These are phyloP conservation scores for Cydia splendana DNA, from an alignment of 1,140 invertebrate species.

Conservation along the genomic window DNA sequence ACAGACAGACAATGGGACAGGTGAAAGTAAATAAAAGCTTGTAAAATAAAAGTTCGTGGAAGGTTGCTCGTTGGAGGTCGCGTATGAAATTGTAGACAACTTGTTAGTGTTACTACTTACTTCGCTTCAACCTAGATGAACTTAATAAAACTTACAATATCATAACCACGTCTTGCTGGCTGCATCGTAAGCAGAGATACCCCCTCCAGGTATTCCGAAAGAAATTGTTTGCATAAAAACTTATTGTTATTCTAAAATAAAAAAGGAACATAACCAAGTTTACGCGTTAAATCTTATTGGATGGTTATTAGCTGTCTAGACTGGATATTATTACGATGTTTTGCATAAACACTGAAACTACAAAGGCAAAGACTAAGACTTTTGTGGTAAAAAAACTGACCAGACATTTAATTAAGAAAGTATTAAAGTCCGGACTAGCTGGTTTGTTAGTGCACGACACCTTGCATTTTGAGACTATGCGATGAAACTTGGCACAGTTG, in stretches of 20 bases:
- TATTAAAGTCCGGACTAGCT: not conserved
- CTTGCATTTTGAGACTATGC: no score
- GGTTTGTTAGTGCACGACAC: no score
- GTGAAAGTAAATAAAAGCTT: no score
- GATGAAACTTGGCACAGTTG: no score
- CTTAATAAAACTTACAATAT: not conserved
- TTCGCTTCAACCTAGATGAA: not conserved
- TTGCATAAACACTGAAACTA: conserved; percentile 15
- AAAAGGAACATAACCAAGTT: conserved; percentile 4
- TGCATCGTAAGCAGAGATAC: not conserved
- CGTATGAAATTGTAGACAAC: not conserved
- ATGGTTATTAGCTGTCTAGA: conserved; percentile 21
- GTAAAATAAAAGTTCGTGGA: no score
- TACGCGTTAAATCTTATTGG: conserved; percentile 11
- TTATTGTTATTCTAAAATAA: conserved; percentile 24
- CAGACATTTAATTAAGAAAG: not conserved
- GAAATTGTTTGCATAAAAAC: not conserved
- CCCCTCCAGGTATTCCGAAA: conserved; percentile 1
- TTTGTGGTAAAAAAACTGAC: not conserved
- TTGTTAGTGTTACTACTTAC: not conserved
- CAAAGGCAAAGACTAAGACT: conserved; percentile 4
- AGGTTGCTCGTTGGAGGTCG: not conserved
- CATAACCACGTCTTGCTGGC: not conserved
- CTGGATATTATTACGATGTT: conserved; percentile 20
- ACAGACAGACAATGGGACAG: no score